Base-by-base conservation (phyloP, 2,888 invertebrate genomes). In the Apamea sordens region DNA sequence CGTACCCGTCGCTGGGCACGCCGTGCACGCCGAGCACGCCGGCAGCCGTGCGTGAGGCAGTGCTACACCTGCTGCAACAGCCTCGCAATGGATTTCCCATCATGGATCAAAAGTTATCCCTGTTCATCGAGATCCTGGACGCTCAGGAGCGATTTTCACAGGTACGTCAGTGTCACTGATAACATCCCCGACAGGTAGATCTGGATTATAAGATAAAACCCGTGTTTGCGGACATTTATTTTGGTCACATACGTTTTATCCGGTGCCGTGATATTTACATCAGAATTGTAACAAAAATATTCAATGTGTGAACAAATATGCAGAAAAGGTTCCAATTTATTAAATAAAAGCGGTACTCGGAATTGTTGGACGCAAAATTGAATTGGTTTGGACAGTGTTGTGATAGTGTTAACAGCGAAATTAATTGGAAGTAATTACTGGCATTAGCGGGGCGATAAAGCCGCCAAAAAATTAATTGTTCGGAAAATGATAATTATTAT, bases 71-170 rank as follows among this genome's bases (percentile, higher is more conserved):
- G 72, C 95, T 98, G 80, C 96, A 97, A 89, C 98, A 98, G 93
- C 98, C 98, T 24, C 96, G 98, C 81, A 98, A 98, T 92, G 98
- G 98, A 41, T 98, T 98, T 95, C 98, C 98, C 90, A 98, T 98
- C 92, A 97, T 98, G 96, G 98, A 98, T 92, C 98, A 98, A 96
- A 98, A 98, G 93, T 97, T 98, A 92, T 97, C 98, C 67, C 97
- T 98, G 72, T 98, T 98, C 96, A 98, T 98, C 93, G 98, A 98
- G 92, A 98, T 98, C 90, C 97, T 98, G 94, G 98, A 98, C 93
- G 98, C 98, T 76, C 98, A 98, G 97, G 98, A 98, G 93, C 97
- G 98, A 93, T 98, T 98, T 93, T 98, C 98, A 92, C 98, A 98
- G 98, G 98, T 98, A 92, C 89, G 90, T 73, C 76, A 41, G 83